Percentiles rank a stretch among this genome's conserved stretches.
phyloP scores from a whole-genome alignment of 1,140 invertebrate genomes.

The Stegodyphus dumicola region DNA sequence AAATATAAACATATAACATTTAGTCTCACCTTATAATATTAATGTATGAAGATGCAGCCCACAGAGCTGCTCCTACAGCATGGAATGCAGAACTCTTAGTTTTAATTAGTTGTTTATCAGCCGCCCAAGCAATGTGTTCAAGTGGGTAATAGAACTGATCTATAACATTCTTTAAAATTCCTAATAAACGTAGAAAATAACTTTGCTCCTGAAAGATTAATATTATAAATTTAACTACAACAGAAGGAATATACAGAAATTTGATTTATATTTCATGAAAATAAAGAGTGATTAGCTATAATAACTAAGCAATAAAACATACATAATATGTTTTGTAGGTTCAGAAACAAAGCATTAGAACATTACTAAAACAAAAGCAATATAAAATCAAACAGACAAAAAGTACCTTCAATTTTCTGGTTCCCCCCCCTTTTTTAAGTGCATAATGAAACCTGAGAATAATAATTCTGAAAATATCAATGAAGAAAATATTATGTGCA shows the following conservation, averaged over 20 bases:
- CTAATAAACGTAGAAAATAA: neutral
- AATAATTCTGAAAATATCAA: no score
- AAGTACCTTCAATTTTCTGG: no score
- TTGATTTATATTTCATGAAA: no score
- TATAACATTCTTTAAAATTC: constrained; percentile 29
- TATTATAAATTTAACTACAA: constrained; percentile 2
- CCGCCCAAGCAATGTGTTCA: constrained; percentile 42
- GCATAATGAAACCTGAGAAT: no score
- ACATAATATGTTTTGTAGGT: no score
- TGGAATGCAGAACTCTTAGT: constrained; percentile 1
- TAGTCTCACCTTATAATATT: constrained; percentile 27
- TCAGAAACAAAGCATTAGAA: no score
- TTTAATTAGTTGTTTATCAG: constrained; percentile 25
- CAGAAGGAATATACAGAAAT: neutral
- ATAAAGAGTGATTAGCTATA: no score
- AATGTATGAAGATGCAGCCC: constrained; percentile 37
- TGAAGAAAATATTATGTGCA: no score
- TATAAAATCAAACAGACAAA: no score
- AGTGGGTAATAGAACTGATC: constrained; percentile 50
- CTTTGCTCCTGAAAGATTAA: constrained; percentile 14
- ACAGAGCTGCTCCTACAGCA: constrained; percentile 8
- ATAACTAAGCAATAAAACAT: no score
- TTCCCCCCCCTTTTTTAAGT: no score
- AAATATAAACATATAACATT: neutral
- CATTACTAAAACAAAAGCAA: no score